Evolutionary conservation across 2,113 vertebrate species (phyloP), one percentile per base, ranked within the genome.

Genomic region (Coturnix japonica): DNA sequence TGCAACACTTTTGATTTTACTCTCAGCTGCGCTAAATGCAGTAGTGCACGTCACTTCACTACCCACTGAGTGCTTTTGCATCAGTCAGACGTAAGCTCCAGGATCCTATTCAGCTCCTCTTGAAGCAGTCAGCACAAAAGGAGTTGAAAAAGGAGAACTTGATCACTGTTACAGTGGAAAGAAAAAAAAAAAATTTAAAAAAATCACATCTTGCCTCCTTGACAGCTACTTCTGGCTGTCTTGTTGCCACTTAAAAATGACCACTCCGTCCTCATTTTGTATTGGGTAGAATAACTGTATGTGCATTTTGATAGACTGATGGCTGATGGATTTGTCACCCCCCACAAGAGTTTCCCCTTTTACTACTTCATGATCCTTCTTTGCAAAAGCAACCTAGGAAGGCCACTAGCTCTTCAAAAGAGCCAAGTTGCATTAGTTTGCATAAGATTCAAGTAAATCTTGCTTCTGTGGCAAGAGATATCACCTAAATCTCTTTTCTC

Each of bases 131-230:
- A 30, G 49, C 18, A 41, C 18, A n/a, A 70, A 49, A 20, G 9
- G 7, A 6, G 3, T 86, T 35, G 56, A 35, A 31, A 54, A 91
- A 81, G 25, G 11, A 43, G 74, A 13, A 7, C 8, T 81, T 16
- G 11, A 31, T 74, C 30, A 44, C 2, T 17, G 7, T 11, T 26
- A 25, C n/a, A 64, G 46, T 33, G 46, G 12, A 33, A 41, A 33
- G 89, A 81, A 86, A 81, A 81, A 70, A n/a, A 91, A 81, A 86
- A 81, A 81, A 70, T n/a, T n/a, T n/a, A 91, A 81, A 86, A 81
- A 81, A 70, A n/a, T 3, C 28, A 22, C 4, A 2, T 11, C 35
- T 83, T 53, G 26, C 41, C 25, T 79, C 35, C 59, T 53, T 64
- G 31, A 49, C 13, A 56, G 71, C 22, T 69, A 23, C n/a, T 33